These are phyloP conservation scores for Melitaea cinxia DNA, from an alignment of 1,140 invertebrate species.

Conservation along the genomic window DNA sequence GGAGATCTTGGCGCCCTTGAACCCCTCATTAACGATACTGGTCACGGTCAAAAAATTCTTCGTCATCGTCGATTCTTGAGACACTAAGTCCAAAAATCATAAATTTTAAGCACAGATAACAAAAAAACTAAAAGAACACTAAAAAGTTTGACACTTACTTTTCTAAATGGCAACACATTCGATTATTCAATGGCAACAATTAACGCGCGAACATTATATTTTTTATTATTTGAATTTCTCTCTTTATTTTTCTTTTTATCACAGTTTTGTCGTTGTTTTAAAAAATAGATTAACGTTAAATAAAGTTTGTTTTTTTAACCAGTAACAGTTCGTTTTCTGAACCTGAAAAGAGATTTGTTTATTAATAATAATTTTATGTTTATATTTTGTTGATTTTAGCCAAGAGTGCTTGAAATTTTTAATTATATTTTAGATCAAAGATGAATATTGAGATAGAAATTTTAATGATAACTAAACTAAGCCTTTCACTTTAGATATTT, in stretches of 20 bases:
- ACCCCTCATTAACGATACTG: conserved; percentile 86
- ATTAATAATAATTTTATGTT: background rate
- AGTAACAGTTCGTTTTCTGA: conserved; percentile 33
- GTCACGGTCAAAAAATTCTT: conserved; percentile 82
- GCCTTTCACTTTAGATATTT: too few species aligned
- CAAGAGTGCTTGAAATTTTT: conserved; percentile 20
- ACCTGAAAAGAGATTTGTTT: conserved; percentile 30
- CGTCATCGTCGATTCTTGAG: conserved; percentile 76
- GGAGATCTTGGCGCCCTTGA: conserved; percentile 87
- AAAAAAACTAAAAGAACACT: conserved; percentile 38
- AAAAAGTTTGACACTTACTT: conserved; percentile 55
- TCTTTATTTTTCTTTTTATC: conserved; percentile 59
- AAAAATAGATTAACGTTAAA: conserved; percentile 3
- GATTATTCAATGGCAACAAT: conserved; percentile 58
- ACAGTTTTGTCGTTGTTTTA: conserved; percentile 68
- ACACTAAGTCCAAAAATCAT: conserved; percentile 62
- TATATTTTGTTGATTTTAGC: background rate
- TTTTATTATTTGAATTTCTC: background rate
- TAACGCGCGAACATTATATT: conserved; percentile 61
- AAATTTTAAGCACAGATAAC: conserved; percentile 24
- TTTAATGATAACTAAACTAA: too few species aligned
- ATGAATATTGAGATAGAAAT: too few species aligned
- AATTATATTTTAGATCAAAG: too few species aligned
- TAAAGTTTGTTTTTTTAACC: conserved; percentile 6
- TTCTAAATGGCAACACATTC: conserved; percentile 61